Evolutionary conservation across 2,888 invertebrate genomes (phyloP).

Genomic region (Piscicola geometra): DNA sequence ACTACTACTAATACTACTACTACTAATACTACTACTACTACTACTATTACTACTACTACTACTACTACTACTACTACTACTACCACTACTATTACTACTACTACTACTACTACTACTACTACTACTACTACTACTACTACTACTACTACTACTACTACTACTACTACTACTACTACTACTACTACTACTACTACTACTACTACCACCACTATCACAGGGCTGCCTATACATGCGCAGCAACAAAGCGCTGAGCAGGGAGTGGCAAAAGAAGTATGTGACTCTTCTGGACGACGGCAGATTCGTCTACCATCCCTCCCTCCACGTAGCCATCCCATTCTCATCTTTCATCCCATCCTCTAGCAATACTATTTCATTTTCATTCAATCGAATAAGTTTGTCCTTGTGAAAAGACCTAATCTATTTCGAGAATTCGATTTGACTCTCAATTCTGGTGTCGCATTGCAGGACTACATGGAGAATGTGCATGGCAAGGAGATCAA

Average conservation of each 20-base stretch:
- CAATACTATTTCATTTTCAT: not conserved
- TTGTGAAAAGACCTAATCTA: not conserved
- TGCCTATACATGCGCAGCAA: conserved; percentile 86
- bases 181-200: not conserved
- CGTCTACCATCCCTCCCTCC: conserved; percentile 34
- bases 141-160: not conserved
- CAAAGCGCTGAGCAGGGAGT: conserved; percentile 84
- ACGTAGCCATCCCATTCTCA: conserved; percentile 21
- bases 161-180: not conserved
- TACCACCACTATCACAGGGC: conserved; percentile 59
- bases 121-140: no score
- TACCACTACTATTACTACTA: conserved; percentile 1
- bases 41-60: not conserved
- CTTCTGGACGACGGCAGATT: conserved; percentile 37
- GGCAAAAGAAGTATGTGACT: conserved; percentile 89
- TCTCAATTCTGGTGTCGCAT: not conserved
- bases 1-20: no score
- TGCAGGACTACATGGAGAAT: conserved; percentile 39
- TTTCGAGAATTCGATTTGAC: not conserved
- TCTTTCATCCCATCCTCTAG: not conserved
- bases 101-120: not conserved
- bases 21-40: no score
- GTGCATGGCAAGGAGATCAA: conserved; percentile 37
- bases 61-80: not conserved
- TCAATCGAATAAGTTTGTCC: not conserved